Evolutionary conservation across 1,140 invertebrate species (phyloP).

Genomic region (Thalassaphorura encarpata): DNA sequence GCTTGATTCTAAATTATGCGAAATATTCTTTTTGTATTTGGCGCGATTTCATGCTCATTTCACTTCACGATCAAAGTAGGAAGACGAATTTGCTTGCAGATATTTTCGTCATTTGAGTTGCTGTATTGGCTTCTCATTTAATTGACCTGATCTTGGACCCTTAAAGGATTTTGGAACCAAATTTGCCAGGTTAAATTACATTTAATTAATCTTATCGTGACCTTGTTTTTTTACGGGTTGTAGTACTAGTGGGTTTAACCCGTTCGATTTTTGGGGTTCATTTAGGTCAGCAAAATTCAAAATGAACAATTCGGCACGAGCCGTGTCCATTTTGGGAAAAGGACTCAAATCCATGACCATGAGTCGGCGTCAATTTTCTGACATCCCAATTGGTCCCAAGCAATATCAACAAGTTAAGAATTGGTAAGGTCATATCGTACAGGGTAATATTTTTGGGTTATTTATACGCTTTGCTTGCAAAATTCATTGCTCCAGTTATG

Average conservation of each 20-base stretch:
- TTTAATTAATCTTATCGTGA: background rate
- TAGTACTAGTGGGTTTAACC: background rate
- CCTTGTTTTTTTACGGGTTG: too few relatives aligned
- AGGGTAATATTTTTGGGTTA: background rate
- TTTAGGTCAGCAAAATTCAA: background rate
- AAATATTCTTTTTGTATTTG: too few relatives aligned
- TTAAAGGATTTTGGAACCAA: too few relatives aligned
- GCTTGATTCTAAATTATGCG: too few relatives aligned
- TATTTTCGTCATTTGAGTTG: too few relatives aligned
- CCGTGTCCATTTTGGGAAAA: background rate
- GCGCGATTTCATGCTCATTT: too few relatives aligned
- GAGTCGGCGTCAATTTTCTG: background rate
- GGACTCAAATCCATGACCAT: background rate
- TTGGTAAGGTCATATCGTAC: slow-evolving; percentile 14
- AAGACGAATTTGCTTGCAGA: too few relatives aligned
- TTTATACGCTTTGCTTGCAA: too few relatives aligned
- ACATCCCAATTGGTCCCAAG: slow-evolving; percentile 12
- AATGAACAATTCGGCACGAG: background rate
- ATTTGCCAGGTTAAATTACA: background rate
- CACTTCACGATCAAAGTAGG: too few relatives aligned
- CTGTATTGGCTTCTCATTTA: too few relatives aligned
- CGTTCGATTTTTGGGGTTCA: background rate
- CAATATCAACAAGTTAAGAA: slow-evolving; percentile 24
- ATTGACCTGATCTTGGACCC: too few relatives aligned
- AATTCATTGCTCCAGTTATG: too few relatives aligned